Evolutionary conservation across 2,888 invertebrate species (phyloP).

Genomic region (Temnothorax unifasciatus): DNA sequence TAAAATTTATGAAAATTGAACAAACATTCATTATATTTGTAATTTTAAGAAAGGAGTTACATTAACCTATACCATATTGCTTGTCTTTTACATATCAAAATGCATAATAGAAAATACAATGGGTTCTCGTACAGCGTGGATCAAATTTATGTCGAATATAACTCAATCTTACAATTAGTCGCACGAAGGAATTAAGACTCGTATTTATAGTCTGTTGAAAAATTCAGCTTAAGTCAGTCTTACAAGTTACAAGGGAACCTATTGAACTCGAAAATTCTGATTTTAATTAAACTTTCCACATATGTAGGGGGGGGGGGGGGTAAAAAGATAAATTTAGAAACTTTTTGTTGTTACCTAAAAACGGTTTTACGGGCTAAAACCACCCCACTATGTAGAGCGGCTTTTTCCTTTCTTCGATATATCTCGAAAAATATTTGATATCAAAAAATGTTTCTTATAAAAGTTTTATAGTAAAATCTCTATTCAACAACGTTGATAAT

Average conservation of each 20-base stretch:
- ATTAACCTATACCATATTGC: slow-evolving; percentile 5
- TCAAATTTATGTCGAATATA: neutral
- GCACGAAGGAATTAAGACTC: neutral
- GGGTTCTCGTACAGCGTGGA: neutral
- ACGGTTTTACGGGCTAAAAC: too few species aligned
- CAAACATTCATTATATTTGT: neutral
- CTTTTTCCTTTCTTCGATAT: too few species aligned
- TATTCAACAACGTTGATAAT: too few species aligned
- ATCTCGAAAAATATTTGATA: too few species aligned
- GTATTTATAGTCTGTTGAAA: neutral
- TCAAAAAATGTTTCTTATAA: too few species aligned
- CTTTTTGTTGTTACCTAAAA: too few species aligned
- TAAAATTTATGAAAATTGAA: slow-evolving; percentile 2
- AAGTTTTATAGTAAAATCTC: too few species aligned
- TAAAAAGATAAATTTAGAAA: too few species aligned
- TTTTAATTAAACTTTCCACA: too few species aligned
- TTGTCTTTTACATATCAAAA: neutral
- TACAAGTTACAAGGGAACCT: neutral
- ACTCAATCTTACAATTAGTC: neutral
- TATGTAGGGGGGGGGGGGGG: too few species aligned
- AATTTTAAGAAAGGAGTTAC: neutral
- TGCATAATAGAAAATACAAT: neutral
- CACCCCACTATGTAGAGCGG: too few species aligned
- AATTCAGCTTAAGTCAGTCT: neutral
- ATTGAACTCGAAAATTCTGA: too few species aligned